Evolutionary conservation across 2,797 vertebrate genomes (phyloP).

Genomic region (Ctenopoma multispine): DNA sequence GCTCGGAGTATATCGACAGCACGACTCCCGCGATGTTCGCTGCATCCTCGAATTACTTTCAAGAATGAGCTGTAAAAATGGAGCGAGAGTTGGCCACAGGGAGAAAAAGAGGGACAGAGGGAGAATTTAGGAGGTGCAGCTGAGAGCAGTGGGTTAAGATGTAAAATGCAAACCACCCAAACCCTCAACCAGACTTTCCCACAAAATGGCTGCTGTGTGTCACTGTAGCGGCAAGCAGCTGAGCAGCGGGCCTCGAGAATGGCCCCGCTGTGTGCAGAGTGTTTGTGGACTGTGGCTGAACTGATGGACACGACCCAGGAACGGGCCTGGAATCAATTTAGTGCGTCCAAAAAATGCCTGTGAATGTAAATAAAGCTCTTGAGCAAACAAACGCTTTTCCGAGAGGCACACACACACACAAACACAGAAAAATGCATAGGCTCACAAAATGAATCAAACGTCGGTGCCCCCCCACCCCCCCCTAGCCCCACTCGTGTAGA

Average conservation of each 20-base stretch:
- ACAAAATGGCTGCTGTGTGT: constrained; percentile 81
- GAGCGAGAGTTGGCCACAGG: not conserved
- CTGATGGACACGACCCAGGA: constrained; percentile 85
- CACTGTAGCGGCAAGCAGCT: constrained; percentile 44
- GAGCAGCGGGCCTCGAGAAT: constrained; percentile 67
- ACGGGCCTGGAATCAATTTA: constrained; percentile 87
- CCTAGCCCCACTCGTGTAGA: constrained; percentile 40
- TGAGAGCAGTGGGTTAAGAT: constrained; percentile 66
- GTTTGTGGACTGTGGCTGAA: constrained; percentile 80
- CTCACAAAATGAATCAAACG: constrained; percentile 62
- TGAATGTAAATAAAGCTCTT: constrained; percentile 85
- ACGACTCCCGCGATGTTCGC: constrained; percentile 41
- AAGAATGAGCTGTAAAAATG: constrained; percentile 31
- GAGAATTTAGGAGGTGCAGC: constrained; percentile 37
- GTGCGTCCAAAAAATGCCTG: constrained; percentile 81
- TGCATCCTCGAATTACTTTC: constrained; percentile 34
- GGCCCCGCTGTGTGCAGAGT: constrained; percentile 76
- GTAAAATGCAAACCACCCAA: constrained; percentile 51
- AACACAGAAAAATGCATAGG: constrained; percentile 69
- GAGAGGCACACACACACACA: constrained; percentile 72
- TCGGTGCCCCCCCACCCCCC: not conserved
- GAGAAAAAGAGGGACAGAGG: not conserved
- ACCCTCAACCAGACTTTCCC: constrained; percentile 56
- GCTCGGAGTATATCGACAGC: constrained; percentile 48
- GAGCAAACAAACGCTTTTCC: constrained; percentile 83